phyloP scores from a whole-genome alignment of 2,797 vertebrate species.

The Hirundo rustica region DNA sequence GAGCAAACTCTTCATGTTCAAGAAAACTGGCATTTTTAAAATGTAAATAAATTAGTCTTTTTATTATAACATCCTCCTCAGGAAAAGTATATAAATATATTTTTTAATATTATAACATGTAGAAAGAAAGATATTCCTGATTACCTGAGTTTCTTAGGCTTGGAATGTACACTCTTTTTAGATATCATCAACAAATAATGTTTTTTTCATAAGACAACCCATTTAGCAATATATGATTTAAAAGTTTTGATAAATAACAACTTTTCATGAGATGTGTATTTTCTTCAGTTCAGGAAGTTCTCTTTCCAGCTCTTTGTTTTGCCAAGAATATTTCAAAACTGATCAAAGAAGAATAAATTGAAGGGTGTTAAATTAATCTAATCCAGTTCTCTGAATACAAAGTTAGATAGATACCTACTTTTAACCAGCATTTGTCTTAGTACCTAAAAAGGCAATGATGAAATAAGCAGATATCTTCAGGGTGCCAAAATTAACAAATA shows the following conservation, averaged over 20 bases:
- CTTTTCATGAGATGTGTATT: not conserved
- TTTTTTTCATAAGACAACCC: not conserved
- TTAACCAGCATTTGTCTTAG: not conserved
- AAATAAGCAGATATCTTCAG: conserved; percentile 1
- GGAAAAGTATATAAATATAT: not conserved
- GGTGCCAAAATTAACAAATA: not conserved
- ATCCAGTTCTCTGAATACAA: not conserved
- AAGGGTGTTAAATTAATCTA: not conserved
- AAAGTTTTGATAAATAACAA: not conserved
- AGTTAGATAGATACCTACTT: not conserved
- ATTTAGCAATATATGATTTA: not conserved
- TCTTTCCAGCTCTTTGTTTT: not conserved
- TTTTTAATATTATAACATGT: not conserved
- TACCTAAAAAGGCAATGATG: conserved; percentile 24
- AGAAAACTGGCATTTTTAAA: not conserved
- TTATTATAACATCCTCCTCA: not conserved
- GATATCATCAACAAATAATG: not conserved
- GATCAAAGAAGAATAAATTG: not conserved
- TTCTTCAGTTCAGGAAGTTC: not conserved
- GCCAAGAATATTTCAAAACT: not conserved
- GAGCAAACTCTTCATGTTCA: conserved; percentile 1
- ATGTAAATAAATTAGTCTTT: not conserved
- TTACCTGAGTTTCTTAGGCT: not conserved
- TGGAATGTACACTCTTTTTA: not conserved
- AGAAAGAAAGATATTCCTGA: not conserved